These are phyloP conservation scores for Rhopalosiphum maidis DNA, from an alignment of 1,140 invertebrate genomes.

Conservation along the genomic window DNA sequence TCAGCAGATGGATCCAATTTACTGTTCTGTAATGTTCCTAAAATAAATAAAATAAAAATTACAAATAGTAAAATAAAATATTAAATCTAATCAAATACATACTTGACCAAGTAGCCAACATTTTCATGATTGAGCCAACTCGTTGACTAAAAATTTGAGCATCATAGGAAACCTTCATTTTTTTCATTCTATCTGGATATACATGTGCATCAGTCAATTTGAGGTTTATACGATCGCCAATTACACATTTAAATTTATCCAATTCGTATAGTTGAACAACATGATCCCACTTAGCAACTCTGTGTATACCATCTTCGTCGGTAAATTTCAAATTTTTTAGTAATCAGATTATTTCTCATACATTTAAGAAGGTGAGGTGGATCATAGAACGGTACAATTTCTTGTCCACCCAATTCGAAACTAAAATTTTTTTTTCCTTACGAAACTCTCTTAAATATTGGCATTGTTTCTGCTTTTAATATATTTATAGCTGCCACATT, in stretches of 20 bases:
- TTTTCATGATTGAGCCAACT: not conserved
- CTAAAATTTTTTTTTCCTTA: too few species aligned
- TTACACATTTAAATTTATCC: not conserved
- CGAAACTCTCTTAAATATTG: not conserved
- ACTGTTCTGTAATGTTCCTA: not conserved
- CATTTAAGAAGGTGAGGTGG: constrained; percentile 13
- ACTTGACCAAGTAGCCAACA: not conserved
- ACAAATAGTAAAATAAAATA: not conserved
- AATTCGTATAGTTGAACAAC: constrained; percentile 9
- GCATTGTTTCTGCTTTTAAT: not conserved
- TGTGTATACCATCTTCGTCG: not conserved
- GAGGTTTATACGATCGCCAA: constrained; percentile 15
- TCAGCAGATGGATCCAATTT: not conserved
- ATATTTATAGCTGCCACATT: not conserved
- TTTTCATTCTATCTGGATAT: not conserved
- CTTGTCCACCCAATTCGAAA: not conserved
- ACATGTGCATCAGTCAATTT: constrained; percentile 31
- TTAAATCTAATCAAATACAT: not conserved
- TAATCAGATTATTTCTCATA: not conserved
- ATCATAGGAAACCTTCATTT: not conserved
- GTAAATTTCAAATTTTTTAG: constrained; percentile 11
- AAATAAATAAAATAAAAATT: not conserved
- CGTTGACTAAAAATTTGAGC: not conserved
- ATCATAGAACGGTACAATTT: constrained; percentile 9
- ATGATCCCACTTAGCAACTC: constrained; percentile 26